phyloP scores from a whole-genome alignment of 2,113 vertebrate genomes.

The Gasterosteus nipponicus region DNA sequence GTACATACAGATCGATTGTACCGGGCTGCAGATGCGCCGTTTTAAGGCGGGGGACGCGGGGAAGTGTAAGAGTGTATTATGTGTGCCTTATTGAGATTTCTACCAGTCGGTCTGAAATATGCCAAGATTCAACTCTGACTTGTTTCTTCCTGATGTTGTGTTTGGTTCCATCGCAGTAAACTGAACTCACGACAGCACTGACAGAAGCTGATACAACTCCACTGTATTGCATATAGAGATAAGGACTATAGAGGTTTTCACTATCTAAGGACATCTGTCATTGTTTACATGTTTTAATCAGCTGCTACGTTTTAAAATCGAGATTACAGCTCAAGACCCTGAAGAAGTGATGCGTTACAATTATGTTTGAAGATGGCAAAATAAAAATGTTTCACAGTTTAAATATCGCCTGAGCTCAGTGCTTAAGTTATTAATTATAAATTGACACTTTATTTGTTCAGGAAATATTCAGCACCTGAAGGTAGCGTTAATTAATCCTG shows the following conservation, averaged over 20 bases:
- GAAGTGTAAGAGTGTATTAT: conserved; percentile 20
- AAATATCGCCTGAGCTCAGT: background rate
- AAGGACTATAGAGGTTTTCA: background rate
- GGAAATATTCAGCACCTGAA: conserved; percentile 10
- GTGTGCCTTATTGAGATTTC: conserved; percentile 76
- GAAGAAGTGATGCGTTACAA: background rate
- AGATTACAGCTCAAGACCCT: background rate
- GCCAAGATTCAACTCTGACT: conserved; percentile 47
- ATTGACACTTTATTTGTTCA: conserved; percentile 5
- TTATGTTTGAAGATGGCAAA: background rate
- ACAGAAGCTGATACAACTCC: conserved; percentile 7
- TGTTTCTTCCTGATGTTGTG: conserved; percentile 14
- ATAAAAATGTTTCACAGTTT: background rate
- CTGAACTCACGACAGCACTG: conserved; percentile 1
- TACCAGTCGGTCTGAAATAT: conserved; percentile 36
- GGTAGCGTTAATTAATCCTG: conserved; percentile 10
- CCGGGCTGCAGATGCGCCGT: conserved; percentile 18
- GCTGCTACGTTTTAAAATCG: conserved; percentile 19
- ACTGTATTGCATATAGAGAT: background rate
- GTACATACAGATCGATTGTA: conserved; percentile 25
- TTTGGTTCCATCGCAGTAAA: conserved; percentile 12
- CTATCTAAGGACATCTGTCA: conserved; percentile 13
- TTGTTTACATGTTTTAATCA: conserved; percentile 36
- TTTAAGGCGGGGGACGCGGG: background rate
- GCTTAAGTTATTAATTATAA: background rate